A percentile compares a stretch with the other conserved stretches of the same genome.
phyloP scores from a whole-genome alignment of 2,888 invertebrate genomes.

The Patella caerulea region DNA sequence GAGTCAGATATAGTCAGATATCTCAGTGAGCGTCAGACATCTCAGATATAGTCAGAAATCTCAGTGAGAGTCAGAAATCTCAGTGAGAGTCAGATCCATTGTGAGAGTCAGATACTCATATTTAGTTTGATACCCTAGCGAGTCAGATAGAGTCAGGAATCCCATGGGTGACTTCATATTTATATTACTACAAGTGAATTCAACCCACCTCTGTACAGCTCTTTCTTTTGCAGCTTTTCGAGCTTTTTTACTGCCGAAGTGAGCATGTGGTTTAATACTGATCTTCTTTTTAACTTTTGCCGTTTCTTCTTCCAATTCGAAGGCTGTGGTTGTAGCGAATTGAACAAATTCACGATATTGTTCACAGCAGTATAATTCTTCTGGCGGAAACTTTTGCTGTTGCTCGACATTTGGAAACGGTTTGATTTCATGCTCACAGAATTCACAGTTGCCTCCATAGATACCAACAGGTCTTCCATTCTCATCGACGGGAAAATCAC shows the following conservation, averaged over 20 bases:
- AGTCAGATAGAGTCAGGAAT: too few relatives aligned
- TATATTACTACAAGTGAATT: too few relatives aligned
- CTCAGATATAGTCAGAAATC: too few relatives aligned
- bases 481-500: constrained; percentile 42
- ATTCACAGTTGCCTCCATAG: constrained; percentile 65
- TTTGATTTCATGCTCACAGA: constrained; percentile 61
- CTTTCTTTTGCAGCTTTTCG: constrained; percentile 67
- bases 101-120: too few relatives aligned
- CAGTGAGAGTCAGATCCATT: too few relatives aligned
- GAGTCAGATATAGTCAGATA: too few relatives aligned
- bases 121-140: too few relatives aligned
- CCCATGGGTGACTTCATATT: too few relatives aligned
- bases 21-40: too few relatives aligned
- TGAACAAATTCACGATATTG: constrained; percentile 68
- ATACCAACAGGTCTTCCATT: constrained; percentile 47
- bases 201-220: constrained; percentile 62
- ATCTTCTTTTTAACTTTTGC: constrained; percentile 51
- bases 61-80: too few relatives aligned
- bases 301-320: constrained; percentile 51
- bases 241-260: constrained; percentile 64
- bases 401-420: constrained; percentile 66
- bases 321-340: constrained; percentile 55
- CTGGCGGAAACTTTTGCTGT: constrained; percentile 60
- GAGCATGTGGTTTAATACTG: constrained; percentile 64
- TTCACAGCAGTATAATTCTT: constrained; percentile 68